These are phyloP conservation scores for Loripinus fragilis DNA, from an alignment of 2,888 invertebrate species.

Conservation along the genomic window DNA sequence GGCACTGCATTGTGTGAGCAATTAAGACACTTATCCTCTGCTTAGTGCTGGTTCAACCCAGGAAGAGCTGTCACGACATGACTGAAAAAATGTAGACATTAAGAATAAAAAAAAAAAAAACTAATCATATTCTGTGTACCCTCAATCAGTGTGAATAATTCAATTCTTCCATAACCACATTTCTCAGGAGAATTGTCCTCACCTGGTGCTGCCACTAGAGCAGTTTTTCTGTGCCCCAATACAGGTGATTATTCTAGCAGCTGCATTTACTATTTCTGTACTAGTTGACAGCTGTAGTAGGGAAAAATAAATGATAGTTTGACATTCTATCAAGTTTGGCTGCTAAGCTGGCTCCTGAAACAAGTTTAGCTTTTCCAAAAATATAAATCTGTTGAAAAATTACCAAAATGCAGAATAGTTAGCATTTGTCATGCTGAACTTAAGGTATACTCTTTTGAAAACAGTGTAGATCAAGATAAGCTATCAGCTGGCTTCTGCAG, in stretches of 20 bases:
- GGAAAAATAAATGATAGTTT: neutral
- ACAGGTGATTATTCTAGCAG: neutral
- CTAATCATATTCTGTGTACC: no score
- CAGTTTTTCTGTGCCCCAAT: no score
- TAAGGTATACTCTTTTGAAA: neutral
- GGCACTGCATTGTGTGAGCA: no score
- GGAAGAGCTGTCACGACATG: neutral
- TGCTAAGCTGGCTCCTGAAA: neutral
- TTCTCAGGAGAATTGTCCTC: no score
- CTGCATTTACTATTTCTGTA: constrained; percentile 18
- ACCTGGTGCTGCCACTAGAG: no score
- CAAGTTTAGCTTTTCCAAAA: neutral
- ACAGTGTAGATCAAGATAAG: neutral
- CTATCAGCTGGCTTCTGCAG: neutral
- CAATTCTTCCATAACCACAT: no score
- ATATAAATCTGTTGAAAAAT: no score
- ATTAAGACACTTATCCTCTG: no score
- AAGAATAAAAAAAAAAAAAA: no score
- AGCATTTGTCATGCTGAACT: neutral
- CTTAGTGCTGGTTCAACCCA: no score
- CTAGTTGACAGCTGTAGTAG: neutral
- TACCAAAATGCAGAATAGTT: neutral
- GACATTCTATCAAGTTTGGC: neutral
- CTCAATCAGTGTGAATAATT: no score
- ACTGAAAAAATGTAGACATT: no score